Evolutionary conservation across 2,113 vertebrate species (phyloP).

Genomic region (Tetrao urogallus): DNA sequence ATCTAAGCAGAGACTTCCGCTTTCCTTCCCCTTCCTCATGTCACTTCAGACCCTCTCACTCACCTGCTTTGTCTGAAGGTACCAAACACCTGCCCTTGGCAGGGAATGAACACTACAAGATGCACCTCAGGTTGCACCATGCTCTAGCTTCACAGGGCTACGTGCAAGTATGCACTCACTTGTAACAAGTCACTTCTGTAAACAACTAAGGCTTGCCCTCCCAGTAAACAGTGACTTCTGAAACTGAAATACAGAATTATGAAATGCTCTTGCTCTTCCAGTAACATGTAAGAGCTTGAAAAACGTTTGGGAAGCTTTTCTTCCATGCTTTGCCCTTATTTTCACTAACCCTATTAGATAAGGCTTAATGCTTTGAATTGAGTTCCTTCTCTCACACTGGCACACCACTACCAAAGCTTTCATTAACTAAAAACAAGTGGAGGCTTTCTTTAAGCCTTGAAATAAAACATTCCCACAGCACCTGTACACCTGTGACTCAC

Average conservation of each 20-base stretch:
- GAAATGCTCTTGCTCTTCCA: neutral
- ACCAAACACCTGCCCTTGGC: neutral
- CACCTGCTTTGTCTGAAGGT: neutral
- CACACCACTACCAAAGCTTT: fast-evolving
- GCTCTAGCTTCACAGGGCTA: neutral
- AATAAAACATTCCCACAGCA: neutral
- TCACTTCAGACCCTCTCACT: neutral
- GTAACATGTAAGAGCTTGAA: neutral
- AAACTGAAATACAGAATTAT: neutral
- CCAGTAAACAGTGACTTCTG: too few relatives aligned
- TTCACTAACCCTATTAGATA: neutral
- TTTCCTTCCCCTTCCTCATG: neutral
- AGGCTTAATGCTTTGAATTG: neutral
- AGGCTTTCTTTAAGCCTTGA: neutral
- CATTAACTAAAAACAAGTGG: neutral
- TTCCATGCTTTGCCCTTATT: neutral
- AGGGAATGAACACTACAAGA: neutral
- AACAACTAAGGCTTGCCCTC: neutral
- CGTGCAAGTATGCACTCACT: neutral
- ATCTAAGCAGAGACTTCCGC: neutral
- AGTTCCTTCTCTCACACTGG: neutral
- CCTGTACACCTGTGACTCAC: neutral
- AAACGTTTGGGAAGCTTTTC: neutral
- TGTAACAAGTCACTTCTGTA: neutral
- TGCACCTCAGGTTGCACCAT: neutral